phyloP scores from a whole-genome alignment of 2,797 vertebrate species.

The Antrozous pallidus region DNA sequence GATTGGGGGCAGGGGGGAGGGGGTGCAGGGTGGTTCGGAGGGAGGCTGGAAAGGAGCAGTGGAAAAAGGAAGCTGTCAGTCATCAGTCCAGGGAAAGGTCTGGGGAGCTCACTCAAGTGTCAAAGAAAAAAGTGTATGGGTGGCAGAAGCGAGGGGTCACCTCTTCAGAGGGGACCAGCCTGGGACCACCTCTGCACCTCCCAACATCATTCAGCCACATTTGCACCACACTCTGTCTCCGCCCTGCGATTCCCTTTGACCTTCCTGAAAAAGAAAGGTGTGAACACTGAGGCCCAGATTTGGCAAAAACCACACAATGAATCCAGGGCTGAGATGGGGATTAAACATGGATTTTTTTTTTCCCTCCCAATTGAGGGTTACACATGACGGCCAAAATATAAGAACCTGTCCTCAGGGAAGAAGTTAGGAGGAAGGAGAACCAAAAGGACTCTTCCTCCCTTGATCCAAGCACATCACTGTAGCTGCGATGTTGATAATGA shows the following conservation, averaged over 20 bases:
- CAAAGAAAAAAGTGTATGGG: conserved; percentile 56
- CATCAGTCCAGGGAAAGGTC: conserved; percentile 62
- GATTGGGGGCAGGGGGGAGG: not conserved
- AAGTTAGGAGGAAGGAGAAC: not conserved
- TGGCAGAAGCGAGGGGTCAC: not conserved
- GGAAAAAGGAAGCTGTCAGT: conserved; percentile 75
- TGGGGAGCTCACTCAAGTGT: conserved; percentile 67
- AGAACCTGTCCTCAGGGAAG: not conserved
- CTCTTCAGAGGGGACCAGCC: not conserved
- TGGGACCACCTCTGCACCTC: not conserved
- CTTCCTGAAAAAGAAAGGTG: not conserved
- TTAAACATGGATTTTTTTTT: not conserved
- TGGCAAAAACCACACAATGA: not conserved
- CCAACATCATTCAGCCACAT: not conserved
- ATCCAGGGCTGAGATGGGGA: not conserved
- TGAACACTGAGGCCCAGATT: not conserved
- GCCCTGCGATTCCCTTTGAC: not conserved
- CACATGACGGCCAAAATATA: not conserved
- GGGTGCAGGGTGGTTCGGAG: too few relatives aligned
- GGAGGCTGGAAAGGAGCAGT: not conserved
- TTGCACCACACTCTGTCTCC: too few relatives aligned
- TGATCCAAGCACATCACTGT: not conserved
- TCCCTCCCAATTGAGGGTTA: not conserved
- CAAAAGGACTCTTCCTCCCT: not conserved
- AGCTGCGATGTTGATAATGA: not conserved